Evolutionary conservation across 2,113 vertebrate species (phyloP), one percentile per base, ranked within the genome.

Genomic region (Bostrychus sinensis): DNA sequence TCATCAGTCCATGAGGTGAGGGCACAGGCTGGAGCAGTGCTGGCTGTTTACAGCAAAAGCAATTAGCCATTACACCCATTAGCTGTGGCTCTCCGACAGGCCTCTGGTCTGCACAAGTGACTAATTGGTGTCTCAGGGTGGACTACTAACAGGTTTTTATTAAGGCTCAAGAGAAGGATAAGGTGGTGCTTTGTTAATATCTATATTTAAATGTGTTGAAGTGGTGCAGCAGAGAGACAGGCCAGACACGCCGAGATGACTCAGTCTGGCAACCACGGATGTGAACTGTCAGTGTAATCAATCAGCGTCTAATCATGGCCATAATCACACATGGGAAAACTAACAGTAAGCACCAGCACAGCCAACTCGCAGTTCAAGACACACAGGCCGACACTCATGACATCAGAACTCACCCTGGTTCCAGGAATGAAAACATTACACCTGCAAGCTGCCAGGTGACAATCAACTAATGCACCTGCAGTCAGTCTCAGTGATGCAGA

Each of bases 121-220:
- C 62, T 86, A 83, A 88, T 88, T 86, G 83, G 77, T 65, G 51
- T 77, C 72, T 62, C 55, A 78, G 76, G 75, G 69, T 76, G 72
- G 55, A 58, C 73, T 56, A 74, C 61, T 41, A 80, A 78, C 63
- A 71, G 77, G 50, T 72, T 70, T 70, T 58, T 66, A 80, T 80
- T 75, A 80, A 55, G 28, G 56, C 62, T 71, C 43, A 2, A 59
- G 76, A 46, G 72, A 62, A 69, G 66, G 79, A 77, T 65, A 26
- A 55, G 62, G 62, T 1, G 30, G 54, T 42, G 43, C 58, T 67
- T 37, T 14, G 48, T 57, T 56, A 43, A 23, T 45, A 48, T 70
- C 14, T 16, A 12, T 17, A 64, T 54, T 54, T 65, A 58, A 66
- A 23, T 36, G 38, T 32, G 51, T 30, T 11, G 26, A 54, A 59